Conservation (phyloP, 2,888 invertebrate species). For the Pheosia tremula region DNA sequence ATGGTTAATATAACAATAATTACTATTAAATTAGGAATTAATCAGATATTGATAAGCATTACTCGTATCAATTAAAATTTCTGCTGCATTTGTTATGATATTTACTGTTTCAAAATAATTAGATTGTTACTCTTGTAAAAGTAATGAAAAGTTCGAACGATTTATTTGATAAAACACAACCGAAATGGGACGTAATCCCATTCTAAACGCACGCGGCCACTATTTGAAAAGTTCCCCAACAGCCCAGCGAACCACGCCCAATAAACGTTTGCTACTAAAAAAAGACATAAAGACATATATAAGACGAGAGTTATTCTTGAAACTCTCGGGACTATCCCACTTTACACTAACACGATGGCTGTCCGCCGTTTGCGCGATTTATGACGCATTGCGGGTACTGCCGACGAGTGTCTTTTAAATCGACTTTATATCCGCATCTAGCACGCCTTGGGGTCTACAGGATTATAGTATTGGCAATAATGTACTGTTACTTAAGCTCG, state of each 20-base stretch:
- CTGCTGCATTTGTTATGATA: too few species aligned
- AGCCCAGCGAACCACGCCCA: neutral
- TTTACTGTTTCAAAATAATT: too few species aligned
- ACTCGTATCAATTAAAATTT: too few species aligned
- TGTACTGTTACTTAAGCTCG: neutral
- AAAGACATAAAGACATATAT: conserved; percentile 5
- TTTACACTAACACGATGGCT: neutral
- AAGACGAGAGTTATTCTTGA: neutral
- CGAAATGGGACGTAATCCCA: too few species aligned
- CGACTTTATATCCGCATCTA: conserved; percentile 12
- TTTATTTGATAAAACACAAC: too few species aligned
- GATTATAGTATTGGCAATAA: neutral
- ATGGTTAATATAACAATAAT: too few species aligned
- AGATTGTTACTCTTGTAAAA: too few species aligned
- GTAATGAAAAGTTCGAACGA: too few species aligned
- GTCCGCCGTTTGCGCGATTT: conserved; percentile 19
- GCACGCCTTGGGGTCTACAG: conserved; percentile 2
- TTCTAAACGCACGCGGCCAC: neutral
- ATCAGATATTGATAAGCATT: too few species aligned
- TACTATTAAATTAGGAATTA: too few species aligned
- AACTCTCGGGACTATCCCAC: conserved; percentile 7
- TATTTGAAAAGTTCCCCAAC: neutral
- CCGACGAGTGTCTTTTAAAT: conserved; percentile 12
- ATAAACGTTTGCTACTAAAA: conserved; percentile 1
- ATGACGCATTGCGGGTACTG: conserved; percentile 50